Evolutionary conservation across 1,140 invertebrate species (phyloP), one percentile per base, ranked within the genome.

Genomic region (Drosophila mauritiana): DNA sequence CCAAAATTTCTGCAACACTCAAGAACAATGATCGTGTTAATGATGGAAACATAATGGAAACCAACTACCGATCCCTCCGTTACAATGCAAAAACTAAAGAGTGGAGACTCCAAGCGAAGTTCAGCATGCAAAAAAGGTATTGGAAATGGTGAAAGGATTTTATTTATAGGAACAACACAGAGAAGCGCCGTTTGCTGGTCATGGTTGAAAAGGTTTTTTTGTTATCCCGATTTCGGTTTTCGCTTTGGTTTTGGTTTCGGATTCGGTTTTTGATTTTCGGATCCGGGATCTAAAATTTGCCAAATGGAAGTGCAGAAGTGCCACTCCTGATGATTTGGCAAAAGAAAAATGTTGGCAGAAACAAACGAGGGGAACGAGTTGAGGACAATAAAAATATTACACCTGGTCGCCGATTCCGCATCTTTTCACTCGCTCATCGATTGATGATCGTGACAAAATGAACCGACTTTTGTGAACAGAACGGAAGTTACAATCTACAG

Each of bases 21-120:
- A 34, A 13, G 64, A 73, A 91, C 89, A 91, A 84, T 72, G 63
- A 65, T 88, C 67, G 88, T 91, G 88, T 91, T 91, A 91, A 91
- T 91, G 88, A 91, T 91, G 82, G 83, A 67, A 78, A 88, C 80
- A 90, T 83, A 88, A 89, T 77, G 61, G 67, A 83, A 70, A 25
- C 59, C 43, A 34, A 36, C 37, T 52, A 48, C 62, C 45, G 45
- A 57, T 48, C 36, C 67, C 27, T 39, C 45, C 69, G 88, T 86
- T 88, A 88, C 85, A 85, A 80, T 64, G 84, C 84, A 88, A 8
- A 88, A 86, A 88, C 67, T 3, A 37, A 57, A 43, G 56, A 36
- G 36, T 46, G 11, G 15, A 59, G 13, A 65, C 43, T 54, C 48
- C 45, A 53, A 62, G 36, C 42, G 74, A 64, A 57, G 64, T 73